A percentile compares a stretch with the other conserved stretches of the same genome.
These are phyloP conservation scores for Rhagonycha fulva DNA, from an alignment of 2,888 invertebrate genomes.

Conservation along the genomic window DNA sequence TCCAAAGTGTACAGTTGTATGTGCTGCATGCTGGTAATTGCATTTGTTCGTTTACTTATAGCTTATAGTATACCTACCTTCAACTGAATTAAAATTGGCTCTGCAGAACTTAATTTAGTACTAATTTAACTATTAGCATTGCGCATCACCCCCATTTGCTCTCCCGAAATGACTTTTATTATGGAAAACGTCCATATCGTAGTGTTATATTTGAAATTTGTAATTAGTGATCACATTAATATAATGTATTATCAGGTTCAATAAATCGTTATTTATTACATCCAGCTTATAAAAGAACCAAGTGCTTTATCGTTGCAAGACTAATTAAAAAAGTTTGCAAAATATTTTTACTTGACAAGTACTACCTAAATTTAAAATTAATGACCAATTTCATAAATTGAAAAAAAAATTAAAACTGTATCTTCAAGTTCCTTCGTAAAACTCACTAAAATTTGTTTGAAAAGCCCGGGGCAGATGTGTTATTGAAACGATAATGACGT, in stretches of 20 bases:
- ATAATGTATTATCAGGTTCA: not conserved
- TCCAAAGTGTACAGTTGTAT: not conserved
- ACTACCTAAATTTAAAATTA: not conserved
- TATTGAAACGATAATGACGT: conserved; percentile 12
- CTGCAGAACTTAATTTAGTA: not conserved
- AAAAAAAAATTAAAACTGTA: not conserved
- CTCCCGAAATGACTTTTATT: not conserved
- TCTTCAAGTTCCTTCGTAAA: not conserved
- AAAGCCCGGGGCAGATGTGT: conserved; percentile 15
- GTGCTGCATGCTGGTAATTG: not conserved
- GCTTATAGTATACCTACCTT: too few relatives aligned
- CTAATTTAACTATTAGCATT: not conserved
- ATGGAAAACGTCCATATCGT: not conserved
- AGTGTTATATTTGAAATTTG: not conserved
- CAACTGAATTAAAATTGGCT: not conserved
- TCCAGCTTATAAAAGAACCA: not conserved
- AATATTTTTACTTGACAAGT: not conserved
- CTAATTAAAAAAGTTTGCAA: not conserved
- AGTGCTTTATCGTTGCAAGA: not conserved
- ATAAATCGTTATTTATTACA: not conserved
- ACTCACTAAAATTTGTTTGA: conserved; percentile 2
- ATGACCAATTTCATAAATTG: not conserved
- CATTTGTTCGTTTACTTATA: not conserved
- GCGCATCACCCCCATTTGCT: too few relatives aligned
- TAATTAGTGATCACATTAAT: not conserved